Evolutionary conservation across 2,797 vertebrate genomes (phyloP).

Genomic region (Odontamblyopus rebecca): DNA sequence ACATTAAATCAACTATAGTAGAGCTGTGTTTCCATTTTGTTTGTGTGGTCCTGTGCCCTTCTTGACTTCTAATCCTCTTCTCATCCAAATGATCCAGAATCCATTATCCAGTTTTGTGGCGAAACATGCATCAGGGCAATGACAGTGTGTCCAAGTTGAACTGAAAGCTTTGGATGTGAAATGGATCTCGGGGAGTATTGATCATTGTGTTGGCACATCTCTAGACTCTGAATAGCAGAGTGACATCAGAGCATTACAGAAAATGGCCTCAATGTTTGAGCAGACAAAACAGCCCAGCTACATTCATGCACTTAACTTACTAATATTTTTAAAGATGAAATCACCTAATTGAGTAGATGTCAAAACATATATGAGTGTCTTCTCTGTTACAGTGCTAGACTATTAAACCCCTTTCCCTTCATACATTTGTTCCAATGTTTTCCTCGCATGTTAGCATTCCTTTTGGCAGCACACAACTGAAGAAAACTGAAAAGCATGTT

Average conservation of each 20-base stretch:
- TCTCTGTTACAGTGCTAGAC: neutral
- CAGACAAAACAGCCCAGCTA: neutral
- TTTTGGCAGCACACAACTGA: neutral
- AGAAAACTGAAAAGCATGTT: neutral
- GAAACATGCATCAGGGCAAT: constrained; percentile 28
- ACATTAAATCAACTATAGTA: neutral
- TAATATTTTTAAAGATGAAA: too few species aligned
- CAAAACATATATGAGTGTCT: neutral
- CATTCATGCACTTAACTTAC: neutral
- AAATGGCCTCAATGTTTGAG: constrained; percentile 11
- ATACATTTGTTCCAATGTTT: neutral
- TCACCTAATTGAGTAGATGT: too few species aligned
- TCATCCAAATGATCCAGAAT: neutral
- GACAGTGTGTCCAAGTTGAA: constrained; percentile 11
- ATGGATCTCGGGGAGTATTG: constrained; percentile 35
- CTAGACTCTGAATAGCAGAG: constrained; percentile 33
- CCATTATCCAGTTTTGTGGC: neutral
- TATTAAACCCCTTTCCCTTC: neutral
- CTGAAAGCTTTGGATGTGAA: constrained; percentile 26
- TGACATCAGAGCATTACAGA: constrained; percentile 25
- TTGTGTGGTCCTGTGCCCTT: neutral
- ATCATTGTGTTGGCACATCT: constrained; percentile 29
- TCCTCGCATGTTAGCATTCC: too few species aligned
- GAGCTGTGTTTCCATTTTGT: neutral
- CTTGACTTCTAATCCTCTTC: neutral